Evolutionary conservation across 2,797 vertebrate species (phyloP), one percentile per base, ranked within the genome.

Genomic region (Sciurus carolinensis): DNA sequence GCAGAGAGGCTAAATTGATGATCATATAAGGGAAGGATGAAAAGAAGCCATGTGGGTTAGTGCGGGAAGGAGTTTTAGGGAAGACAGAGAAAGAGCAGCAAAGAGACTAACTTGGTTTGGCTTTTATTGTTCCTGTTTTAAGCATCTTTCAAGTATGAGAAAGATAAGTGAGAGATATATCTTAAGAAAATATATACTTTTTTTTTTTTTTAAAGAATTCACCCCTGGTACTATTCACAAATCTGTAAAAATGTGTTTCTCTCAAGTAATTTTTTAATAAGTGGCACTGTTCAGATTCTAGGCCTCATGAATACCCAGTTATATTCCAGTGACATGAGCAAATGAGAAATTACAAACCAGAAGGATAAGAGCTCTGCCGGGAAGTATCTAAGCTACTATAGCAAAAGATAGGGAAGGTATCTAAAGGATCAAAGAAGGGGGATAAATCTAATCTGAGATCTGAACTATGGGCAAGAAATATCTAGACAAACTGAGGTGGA

Each of bases 251-350:
- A 22, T 77, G 39, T 88, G 36, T 90, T 87, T 15, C 28, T 77
- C 33, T 64, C 28, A 90, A 52, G 5, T 95, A 85, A 64, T 85
- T 39, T 85, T 95, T 81, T 36, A 59, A 67, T 77, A 91, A 62
- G 3, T 50, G 84, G 69, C 59, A 28, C 28, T 80, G n/a, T 79
- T 66, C 50, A 93, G 52, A 91, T 3, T 14, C 39, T 30, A 7
- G 44, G 5, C 11, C 36, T 69, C 26, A 13, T 28, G 54, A 24
- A 88, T 36, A 9, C 15, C 47, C 7, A 91, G 22, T 75, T 91
- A 26, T 47, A 28, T 59, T 69, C 17, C 10, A 67, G 9, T 91
- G 50, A 54, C 4, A 66, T 5, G 39, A 33, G 18, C 13, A 85
- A 86, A 73, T 75, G 50, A 57, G 14, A 17, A 91, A 9, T 89